These are phyloP conservation scores for Sciurus carolinensis DNA, from an alignment of 2,797 vertebrate species.

Conservation along the genomic window DNA sequence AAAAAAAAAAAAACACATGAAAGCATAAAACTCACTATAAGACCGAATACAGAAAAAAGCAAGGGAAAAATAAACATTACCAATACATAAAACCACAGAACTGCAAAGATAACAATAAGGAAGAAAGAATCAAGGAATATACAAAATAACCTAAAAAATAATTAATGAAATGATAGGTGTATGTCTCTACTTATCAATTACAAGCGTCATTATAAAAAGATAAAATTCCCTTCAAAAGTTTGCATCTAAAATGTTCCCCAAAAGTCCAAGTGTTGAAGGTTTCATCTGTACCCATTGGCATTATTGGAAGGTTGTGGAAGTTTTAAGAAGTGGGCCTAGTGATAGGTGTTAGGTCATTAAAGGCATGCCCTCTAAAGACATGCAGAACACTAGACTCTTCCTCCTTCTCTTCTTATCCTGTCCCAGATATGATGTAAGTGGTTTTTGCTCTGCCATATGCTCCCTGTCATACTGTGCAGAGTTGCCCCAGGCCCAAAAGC, in stretches of 20 bases:
- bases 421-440: not conserved
- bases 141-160: not conserved
- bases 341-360: not conserved
- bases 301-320: not conserved
- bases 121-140: not conserved
- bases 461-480: not conserved
- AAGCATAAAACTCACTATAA: not conserved
- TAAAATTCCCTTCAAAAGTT: not conserved
- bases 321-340: not conserved
- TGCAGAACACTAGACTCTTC: not conserved
- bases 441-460: not conserved
- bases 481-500: not conserved
- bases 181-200: not conserved
- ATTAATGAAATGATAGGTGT: not conserved
- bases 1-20: not conserved
- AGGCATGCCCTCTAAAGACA: not conserved
- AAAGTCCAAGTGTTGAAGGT: too few relatives aligned
- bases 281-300: not conserved
- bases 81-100: not conserved
- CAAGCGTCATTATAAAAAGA: not conserved
- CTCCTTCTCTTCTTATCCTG: not conserved
- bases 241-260: not conserved
- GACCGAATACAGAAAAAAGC: not conserved
- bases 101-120: not conserved
- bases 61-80: not conserved